phyloP scores from a whole-genome alignment of 2,113 vertebrate genomes.

The Elephas maximus region DNA sequence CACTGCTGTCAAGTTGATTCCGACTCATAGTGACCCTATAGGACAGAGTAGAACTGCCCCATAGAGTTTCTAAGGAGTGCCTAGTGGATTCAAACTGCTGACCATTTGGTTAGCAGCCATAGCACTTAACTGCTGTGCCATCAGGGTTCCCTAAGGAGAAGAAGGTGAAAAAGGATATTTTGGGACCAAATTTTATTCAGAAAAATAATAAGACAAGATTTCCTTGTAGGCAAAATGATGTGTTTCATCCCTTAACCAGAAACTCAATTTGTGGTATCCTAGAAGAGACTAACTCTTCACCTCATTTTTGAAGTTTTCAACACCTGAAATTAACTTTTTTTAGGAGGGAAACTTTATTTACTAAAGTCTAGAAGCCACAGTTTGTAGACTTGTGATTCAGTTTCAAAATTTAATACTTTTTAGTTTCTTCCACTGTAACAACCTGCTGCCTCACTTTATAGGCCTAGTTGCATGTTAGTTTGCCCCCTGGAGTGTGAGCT shows the following conservation, averaged over 20 bases:
- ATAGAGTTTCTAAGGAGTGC: no score
- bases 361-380: neutral
- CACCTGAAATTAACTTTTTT: neutral
- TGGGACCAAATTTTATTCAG: neutral
- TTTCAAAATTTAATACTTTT: neutral
- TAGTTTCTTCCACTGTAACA: neutral
- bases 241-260: neutral
- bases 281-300: neutral
- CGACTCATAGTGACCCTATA: no score
- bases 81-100: no score
- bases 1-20: no score
- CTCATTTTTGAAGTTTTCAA: neutral
- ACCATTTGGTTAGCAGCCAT: no score
- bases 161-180: neutral
- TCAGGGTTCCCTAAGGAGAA: no score
- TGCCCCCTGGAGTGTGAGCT: neutral
- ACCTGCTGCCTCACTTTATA: neutral
- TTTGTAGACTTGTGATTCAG: slow-evolving; percentile 5
- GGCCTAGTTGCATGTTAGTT: neutral
- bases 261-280: neutral
- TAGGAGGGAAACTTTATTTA: neutral
- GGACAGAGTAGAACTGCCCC: no score
- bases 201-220: neutral
- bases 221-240: neutral
- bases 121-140: no score